Conservation (phyloP, 35 echinoderm and acorn worm genomes). For the Strongylocentrotus purpuratus region DNA sequence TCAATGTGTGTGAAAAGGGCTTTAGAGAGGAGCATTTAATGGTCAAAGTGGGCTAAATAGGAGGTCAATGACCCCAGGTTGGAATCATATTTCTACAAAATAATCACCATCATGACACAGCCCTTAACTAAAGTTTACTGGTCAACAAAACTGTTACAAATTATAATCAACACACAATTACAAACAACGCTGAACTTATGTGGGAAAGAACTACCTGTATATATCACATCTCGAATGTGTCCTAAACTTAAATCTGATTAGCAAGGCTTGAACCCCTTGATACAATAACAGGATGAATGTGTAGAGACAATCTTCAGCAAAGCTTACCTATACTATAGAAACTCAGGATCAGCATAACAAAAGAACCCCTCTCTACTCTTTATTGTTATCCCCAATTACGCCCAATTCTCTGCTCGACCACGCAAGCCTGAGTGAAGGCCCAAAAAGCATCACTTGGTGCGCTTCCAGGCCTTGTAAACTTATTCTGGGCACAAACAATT, state of each 20-base stretch:
- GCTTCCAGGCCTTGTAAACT: background rate
- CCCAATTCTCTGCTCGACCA: constrained; percentile 30
- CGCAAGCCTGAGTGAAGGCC: background rate
- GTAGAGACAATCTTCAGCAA: background rate
- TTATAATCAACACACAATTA: background rate
- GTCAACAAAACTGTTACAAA: background rate
- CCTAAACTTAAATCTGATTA: background rate
- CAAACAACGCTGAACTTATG: background rate
- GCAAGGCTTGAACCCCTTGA: background rate
- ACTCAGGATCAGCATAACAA: constrained; percentile 34
- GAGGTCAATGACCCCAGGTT: background rate
- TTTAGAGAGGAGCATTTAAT: too few relatives aligned
- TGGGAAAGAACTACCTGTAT: background rate
- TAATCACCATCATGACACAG: background rate
- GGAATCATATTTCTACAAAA: background rate
- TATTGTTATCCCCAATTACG: constrained; percentile 49
- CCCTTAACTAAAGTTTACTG: background rate
- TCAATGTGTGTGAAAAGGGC: too few relatives aligned
- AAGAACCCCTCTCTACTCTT: background rate
- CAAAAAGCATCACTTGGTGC: background rate
- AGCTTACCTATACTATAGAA: background rate
- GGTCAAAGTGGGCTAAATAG: too few relatives aligned
- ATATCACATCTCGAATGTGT: background rate
- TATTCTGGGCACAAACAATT: background rate
- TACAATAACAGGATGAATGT: background rate